These are phyloP conservation scores for Desoria tigrina DNA, from an alignment of 2,888 invertebrate genomes.

Conservation along the genomic window DNA sequence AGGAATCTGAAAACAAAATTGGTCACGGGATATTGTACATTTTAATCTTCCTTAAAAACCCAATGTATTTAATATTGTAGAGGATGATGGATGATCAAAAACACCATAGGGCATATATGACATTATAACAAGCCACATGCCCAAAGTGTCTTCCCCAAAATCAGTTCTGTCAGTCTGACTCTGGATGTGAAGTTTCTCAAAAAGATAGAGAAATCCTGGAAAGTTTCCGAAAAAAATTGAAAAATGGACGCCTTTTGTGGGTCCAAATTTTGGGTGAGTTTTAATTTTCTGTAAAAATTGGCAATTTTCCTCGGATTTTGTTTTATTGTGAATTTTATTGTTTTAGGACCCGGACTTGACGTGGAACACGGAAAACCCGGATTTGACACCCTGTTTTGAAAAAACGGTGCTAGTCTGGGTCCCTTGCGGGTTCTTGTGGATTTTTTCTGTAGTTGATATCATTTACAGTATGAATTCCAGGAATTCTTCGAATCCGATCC, in stretches of 20 bases:
- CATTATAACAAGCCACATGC: too few relatives aligned
- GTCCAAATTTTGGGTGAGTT: constrained; percentile 37
- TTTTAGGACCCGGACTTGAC: constrained; percentile 74
- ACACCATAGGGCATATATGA: too few relatives aligned
- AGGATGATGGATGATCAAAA: too few relatives aligned
- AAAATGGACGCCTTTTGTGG: constrained; percentile 45
- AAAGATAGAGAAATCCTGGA: too few relatives aligned
- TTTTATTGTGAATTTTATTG: constrained; percentile 16
- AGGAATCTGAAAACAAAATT: too few relatives aligned
- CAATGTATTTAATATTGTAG: too few relatives aligned
- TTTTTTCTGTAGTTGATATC: constrained; percentile 71
- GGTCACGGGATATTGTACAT: too few relatives aligned
- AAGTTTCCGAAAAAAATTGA: too few relatives aligned
- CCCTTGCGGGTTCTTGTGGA: constrained; percentile 82
- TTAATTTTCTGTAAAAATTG: constrained; percentile 4
- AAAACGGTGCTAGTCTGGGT: constrained; percentile 85
- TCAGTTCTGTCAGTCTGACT: too few relatives aligned
- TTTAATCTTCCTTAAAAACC: too few relatives aligned
- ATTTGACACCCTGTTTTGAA: constrained; percentile 88
- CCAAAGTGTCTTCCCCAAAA: too few relatives aligned
- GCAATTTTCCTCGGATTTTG: neutral
- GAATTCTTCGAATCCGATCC: constrained; percentile 46
- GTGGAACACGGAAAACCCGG: constrained; percentile 79
- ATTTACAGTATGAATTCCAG: constrained; percentile 56
- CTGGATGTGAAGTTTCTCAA: too few relatives aligned